Evolutionary conservation across 2,113 vertebrate species (phyloP).

Genomic region (Bagarius yarrelli): DNA sequence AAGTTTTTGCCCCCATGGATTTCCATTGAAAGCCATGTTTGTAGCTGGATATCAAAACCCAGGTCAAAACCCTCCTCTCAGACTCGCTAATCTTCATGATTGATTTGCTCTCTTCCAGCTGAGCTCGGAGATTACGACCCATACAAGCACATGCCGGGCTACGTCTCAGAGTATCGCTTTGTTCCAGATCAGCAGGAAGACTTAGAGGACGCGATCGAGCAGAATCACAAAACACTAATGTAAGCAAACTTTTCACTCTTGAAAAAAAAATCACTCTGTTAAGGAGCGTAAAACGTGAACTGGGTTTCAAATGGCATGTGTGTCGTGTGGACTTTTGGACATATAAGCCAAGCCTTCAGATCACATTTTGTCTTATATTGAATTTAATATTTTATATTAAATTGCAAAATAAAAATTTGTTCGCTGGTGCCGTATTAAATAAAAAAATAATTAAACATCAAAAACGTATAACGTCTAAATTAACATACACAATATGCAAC

Average conservation of each 20-base stretch:
- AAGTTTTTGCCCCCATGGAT: background rate
- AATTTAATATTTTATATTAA: too few relatives aligned
- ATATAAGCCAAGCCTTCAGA: too few relatives aligned
- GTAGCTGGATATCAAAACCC: background rate
- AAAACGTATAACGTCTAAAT: too few relatives aligned
- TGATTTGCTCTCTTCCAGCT: conserved; percentile 63
- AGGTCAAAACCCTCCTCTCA: background rate
- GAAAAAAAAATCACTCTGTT: background rate
- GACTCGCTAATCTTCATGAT: background rate
- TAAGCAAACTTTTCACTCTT: too few relatives aligned
- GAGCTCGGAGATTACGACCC: conserved; percentile 87
- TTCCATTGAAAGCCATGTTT: background rate
- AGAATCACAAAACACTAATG: conserved; percentile 82
- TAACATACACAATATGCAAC: too few relatives aligned
- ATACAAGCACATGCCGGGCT: conserved; percentile 76
- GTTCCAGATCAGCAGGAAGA: conserved; percentile 88
- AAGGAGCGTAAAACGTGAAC: background rate
- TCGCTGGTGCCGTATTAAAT: too few relatives aligned
- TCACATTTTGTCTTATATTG: too few relatives aligned
- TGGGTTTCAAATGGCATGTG: background rate
- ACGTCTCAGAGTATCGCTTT: conserved; percentile 85
- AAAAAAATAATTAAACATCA: too few relatives aligned
- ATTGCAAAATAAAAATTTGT: too few relatives aligned
- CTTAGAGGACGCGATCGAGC: conserved; percentile 81
- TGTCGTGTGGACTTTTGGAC: too few relatives aligned